phyloP scores from a whole-genome alignment of 1,140 invertebrate genomes.

The Drosophila equinoxialis region DNA sequence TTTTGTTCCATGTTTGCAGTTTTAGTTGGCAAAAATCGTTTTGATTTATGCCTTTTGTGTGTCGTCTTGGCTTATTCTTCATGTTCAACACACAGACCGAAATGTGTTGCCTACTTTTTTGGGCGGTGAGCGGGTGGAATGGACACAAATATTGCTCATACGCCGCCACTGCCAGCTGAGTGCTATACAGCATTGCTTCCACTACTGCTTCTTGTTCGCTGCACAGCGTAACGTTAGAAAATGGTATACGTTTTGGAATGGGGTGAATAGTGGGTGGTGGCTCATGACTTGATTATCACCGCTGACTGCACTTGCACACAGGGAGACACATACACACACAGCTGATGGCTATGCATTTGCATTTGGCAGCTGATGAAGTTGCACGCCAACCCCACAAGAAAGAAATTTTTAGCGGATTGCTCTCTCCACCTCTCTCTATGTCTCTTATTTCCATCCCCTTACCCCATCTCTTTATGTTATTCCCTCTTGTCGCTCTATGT shows the following conservation, averaged over 20 bases:
- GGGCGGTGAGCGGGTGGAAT: not conserved
- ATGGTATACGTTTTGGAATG: not conserved
- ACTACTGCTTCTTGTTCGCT: slow-evolving; percentile 1
- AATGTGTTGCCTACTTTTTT: slow-evolving; percentile 15
- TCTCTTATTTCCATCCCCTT: not conserved
- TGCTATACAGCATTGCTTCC: not conserved
- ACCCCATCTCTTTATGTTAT: not conserved
- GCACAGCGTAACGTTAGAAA: slow-evolving; percentile 23
- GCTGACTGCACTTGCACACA: slow-evolving; percentile 64
- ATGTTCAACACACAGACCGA: slow-evolving; percentile 28
- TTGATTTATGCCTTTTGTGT: slow-evolving; percentile 29
- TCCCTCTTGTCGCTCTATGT: not conserved
- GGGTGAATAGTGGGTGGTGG: slow-evolving; percentile 4
- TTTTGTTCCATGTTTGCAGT: slow-evolving; percentile 61
- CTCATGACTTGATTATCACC: slow-evolving; percentile 75
- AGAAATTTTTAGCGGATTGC: slow-evolving; percentile 22
- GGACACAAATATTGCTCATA: slow-evolving; percentile 10
- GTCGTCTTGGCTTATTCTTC: slow-evolving; percentile 47
- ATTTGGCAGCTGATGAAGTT: slow-evolving; percentile 68
- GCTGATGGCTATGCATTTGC: slow-evolving; percentile 61
- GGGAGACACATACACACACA: slow-evolving; percentile 45
- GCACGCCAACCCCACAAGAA: slow-evolving; percentile 41
- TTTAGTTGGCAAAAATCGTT: slow-evolving; percentile 23
- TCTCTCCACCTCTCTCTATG: not conserved
- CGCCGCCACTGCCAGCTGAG: not conserved